Base-by-base conservation (phyloP, 2,888 invertebrate species). In the Apotomis turbidana region DNA sequence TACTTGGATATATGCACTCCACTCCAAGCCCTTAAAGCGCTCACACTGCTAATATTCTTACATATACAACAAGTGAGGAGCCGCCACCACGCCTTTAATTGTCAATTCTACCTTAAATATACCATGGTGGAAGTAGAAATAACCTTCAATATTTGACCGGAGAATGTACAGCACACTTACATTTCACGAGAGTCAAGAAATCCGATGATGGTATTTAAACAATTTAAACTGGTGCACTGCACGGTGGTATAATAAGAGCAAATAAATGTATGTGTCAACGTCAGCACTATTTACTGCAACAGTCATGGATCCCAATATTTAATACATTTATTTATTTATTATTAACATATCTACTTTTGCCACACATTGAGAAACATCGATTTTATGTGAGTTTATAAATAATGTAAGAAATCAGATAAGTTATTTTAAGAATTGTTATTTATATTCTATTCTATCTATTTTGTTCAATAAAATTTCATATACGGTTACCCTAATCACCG, bases 401-500 rank as follows among this genome's bases (percentile, higher is more conserved):
- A 41, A 62, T 59, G 59, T 52, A 58, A 12, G 52, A 38, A 9
- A 12, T 27, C 66, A 57, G n/a, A 57, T 57, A 57, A 44, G 41
- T 66, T 10, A n/a, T 52, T 52, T 12, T 63, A 52, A 9, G 41
- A 46, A 57, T 46, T 52, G 9, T 52, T 52, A 5, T 55, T 57
- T 27, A 57, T 27, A 44, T 44, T 5, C 44, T 55, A 41, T 6
- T 49, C 46, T 55, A 36, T 36, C 13, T n/a, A 67, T 67, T 67
- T 44, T 41, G 66, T 15, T 55, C 38, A 51, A 41, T 58, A 68
- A 41, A 60, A 12, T 49, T 52, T 52, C 27, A 52, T 68, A 58
- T 13, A 15, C 41, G 41, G 13, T 62, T 68, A 72, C 63, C 72
- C 72, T 72, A 72, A 72, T 68, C 52, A n/a, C 72, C 68, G 68